phyloP scores from a whole-genome alignment of 2,797 vertebrate genomes.

The Rhodeus uyekii region DNA sequence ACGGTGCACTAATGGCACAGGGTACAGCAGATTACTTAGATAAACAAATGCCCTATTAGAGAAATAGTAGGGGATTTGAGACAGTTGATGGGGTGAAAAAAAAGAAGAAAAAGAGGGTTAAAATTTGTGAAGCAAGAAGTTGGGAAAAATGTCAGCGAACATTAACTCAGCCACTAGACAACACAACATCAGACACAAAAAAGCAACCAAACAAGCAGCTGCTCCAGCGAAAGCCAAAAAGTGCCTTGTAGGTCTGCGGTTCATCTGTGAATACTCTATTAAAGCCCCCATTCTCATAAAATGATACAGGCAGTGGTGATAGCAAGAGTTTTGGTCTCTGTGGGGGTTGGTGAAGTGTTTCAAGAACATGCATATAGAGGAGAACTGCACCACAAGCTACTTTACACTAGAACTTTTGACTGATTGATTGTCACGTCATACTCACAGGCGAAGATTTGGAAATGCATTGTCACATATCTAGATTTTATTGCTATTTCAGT shows the following conservation, averaged over 20 bases:
- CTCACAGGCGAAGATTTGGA: background rate
- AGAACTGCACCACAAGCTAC: slow-evolving; percentile 24
- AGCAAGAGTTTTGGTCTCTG: background rate
- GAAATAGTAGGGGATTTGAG: slow-evolving; percentile 1
- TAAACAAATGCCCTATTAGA: slow-evolving; percentile 92
- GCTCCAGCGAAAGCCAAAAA: slow-evolving; percentile 44
- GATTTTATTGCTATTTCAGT: slow-evolving; percentile 9
- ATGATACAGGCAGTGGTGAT: background rate
- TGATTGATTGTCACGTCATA: background rate
- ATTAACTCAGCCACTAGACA: slow-evolving; percentile 56
- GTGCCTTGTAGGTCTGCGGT: slow-evolving; percentile 12
- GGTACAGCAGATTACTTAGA: slow-evolving; percentile 96
- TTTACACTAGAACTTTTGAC: slow-evolving; percentile 3
- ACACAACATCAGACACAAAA: slow-evolving; percentile 71
- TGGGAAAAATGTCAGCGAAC: slow-evolving; percentile 32
- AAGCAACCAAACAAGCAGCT: slow-evolving; percentile 71
- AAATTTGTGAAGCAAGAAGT: background rate
- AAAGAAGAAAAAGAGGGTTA: background rate
- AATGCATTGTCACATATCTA: slow-evolving; percentile 1
- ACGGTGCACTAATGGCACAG: slow-evolving; percentile 92
- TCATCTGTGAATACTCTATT: slow-evolving; percentile 18
- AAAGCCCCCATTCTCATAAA: slow-evolving; percentile 7
- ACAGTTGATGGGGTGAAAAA: background rate
- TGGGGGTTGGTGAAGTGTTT: slow-evolving; percentile 41
- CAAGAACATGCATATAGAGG: slow-evolving; percentile 38